Base-by-base conservation (phyloP, 2,113 vertebrate genomes). In the Pholis gunnellus region DNA sequence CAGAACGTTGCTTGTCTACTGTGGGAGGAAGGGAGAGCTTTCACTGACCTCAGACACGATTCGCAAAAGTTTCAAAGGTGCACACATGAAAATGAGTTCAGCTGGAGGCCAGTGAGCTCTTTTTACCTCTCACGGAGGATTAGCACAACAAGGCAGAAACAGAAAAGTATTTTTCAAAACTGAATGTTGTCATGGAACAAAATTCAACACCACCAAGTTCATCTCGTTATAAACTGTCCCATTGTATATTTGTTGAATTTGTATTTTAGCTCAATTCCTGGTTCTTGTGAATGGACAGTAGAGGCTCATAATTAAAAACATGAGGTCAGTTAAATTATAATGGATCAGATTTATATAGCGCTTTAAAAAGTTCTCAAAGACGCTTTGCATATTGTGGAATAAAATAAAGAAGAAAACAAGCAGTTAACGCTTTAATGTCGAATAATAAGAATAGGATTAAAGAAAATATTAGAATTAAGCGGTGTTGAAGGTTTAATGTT, bases 11-110 rank as follows among this genome's bases (percentile, higher is more conserved):
- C 40, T 83, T 15, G n/a, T 79, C 56, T 76, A 3, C 74, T 31
- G 82, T 86, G 70, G 86, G 76, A 85, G 74, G 65, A 71, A 74
- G 74, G 0, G 13, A 70, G 52, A 70, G 42, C 57, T 75, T 29
- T 40, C 65, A 38, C 38, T 78, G 76, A 88, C 68, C 76, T 72
- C 73, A 83, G 71, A 80, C 59, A 81, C 76, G 81, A 88, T 83
- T 91, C 86, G 89, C 54, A 72, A 72, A 82, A 44, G 56, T 82
- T 88, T 72, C 27, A 59, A 46, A 61, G 42, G 8, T 34, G 11
- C 15, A 5, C 20, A 63, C 60, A 78, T 44, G 42, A 72, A 66
- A 13, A n/a, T 68, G 42, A 61, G 36, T 25, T 75, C 63, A 76
- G 69, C 70, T 64, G 63, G 56, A 74, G 72, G 46, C 22, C 73